Conservation (phyloP, 2,113 vertebrate species). For the Sprattus sprattus region DNA sequence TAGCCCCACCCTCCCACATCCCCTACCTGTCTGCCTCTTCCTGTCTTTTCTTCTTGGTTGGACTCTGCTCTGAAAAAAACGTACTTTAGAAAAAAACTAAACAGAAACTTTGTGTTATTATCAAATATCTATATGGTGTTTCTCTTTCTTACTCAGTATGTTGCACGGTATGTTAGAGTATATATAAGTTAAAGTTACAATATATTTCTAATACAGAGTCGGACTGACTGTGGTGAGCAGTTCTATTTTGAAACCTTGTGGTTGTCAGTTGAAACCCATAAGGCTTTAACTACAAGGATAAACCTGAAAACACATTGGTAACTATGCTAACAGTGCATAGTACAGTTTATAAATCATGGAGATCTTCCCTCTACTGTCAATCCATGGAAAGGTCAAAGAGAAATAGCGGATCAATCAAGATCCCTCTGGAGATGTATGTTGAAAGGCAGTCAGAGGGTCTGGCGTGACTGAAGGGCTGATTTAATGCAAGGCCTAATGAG, state of each 20-base stretch:
- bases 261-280: not conserved
- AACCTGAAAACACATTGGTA: not conserved
- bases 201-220: not conserved
- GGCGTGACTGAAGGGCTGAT: slow-evolving; percentile 63
- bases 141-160: too few species aligned
- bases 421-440: slow-evolving; percentile 68
- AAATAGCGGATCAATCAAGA: slow-evolving; percentile 67
- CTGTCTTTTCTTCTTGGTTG: too few species aligned
- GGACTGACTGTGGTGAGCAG: not conserved
- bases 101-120: too few species aligned
- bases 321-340: not conserved
- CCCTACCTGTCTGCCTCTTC: too few species aligned
- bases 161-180: too few species aligned
- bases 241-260: not conserved
- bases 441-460: slow-evolving; percentile 70
- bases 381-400: slow-evolving; percentile 60
- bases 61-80: too few species aligned
- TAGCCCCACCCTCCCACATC: too few species aligned
- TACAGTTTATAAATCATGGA: slow-evolving; percentile 15
- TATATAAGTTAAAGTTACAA: too few species aligned
- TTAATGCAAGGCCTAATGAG: slow-evolving; percentile 66
- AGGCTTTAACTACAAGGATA: not conserved
- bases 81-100: too few species aligned
- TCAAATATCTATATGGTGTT: too few species aligned
- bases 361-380: slow-evolving; percentile 12